Base-by-base conservation (phyloP, 2,797 vertebrate species). In the Enteromius afrohamiltoni region DNA sequence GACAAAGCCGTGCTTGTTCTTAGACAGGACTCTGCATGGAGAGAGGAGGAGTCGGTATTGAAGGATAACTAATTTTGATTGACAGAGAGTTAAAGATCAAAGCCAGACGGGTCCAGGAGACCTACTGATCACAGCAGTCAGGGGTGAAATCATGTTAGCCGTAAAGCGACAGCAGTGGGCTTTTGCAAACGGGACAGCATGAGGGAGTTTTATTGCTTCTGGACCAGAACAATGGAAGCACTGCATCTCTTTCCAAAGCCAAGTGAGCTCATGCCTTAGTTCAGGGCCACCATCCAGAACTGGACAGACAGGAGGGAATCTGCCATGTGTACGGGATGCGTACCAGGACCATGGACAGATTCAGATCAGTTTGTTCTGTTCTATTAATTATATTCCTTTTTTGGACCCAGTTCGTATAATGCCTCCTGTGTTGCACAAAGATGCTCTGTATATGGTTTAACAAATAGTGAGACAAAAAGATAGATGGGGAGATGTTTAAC, bases 81-180 rank as follows among this genome's bases (percentile, higher is more conserved):
- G 94, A 95, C 94, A 94, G 91, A 92, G 93, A 91, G 91, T 92
- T 91, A 87, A 90, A 93, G 94, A 95, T 95, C 94, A 96, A 95
- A 95, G 95, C 85, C 79, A 75, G 45, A n/a, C 90, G 91, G 83
- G 89, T 92, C 87, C 90, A 92, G 92, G 91, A 94, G 92, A 87
- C 89, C 91, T 91, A 77, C 85, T 91, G 26, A 89, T 92, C 88
- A 58, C 85, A 89, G 87, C 86, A 84, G 86, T 82, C 71, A 88
- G 83, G 85, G 87, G 77, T 87, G 84, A 88, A 90, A 87, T 88
- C 87, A 87, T 85, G 85, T 90, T 89, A 88, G 83, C 64, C 76
- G 53, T 86, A 86, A 89, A 85, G 86, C 49, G 64, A 85, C 77
- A 83, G 86, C 79, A 85, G 80, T 83, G 80, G 79, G 82, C 53